Conservation (phyloP, 2,888 invertebrate genomes). For the Metopia argyrocephala region DNA sequence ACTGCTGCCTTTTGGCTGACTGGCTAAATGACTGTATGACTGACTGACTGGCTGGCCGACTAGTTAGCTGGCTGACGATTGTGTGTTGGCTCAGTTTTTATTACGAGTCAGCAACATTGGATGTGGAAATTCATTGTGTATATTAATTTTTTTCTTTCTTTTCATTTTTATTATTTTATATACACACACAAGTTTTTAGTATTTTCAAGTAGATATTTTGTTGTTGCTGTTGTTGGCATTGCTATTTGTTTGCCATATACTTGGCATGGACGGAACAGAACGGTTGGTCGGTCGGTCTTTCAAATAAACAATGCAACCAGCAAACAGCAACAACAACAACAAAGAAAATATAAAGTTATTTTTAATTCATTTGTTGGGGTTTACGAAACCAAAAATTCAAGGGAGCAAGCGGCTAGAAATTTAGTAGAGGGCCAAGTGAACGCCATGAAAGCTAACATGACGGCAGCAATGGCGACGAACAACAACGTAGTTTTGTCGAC, state of each 20-base stretch:
- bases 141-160: constrained; percentile 40
- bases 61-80: constrained; percentile 64
- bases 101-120: constrained; percentile 70
- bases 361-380: constrained; percentile 38
- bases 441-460: constrained; percentile 68
- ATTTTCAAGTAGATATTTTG: constrained; percentile 61
- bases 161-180: not conserved
- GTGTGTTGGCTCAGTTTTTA: constrained; percentile 66
- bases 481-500: constrained; percentile 56
- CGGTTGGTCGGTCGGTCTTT: constrained; percentile 55
- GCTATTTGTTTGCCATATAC: constrained; percentile 40
- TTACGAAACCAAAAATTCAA: constrained; percentile 42
- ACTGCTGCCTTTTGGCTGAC: constrained; percentile 52
- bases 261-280: constrained; percentile 51
- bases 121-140: constrained; percentile 67
- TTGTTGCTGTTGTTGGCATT: constrained; percentile 13
- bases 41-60: constrained; percentile 47
- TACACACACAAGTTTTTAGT: constrained; percentile 47
- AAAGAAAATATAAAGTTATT: constrained; percentile 23
- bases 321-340: constrained; percentile 54
- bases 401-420: constrained; percentile 42
- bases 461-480: constrained; percentile 66
- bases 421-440: constrained; percentile 66
- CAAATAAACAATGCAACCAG: constrained; percentile 61
- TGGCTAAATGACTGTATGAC: constrained; percentile 23